Evolutionary conservation across 2,113 vertebrate genomes (phyloP).

Genomic region (Limnothrissa miodon): DNA sequence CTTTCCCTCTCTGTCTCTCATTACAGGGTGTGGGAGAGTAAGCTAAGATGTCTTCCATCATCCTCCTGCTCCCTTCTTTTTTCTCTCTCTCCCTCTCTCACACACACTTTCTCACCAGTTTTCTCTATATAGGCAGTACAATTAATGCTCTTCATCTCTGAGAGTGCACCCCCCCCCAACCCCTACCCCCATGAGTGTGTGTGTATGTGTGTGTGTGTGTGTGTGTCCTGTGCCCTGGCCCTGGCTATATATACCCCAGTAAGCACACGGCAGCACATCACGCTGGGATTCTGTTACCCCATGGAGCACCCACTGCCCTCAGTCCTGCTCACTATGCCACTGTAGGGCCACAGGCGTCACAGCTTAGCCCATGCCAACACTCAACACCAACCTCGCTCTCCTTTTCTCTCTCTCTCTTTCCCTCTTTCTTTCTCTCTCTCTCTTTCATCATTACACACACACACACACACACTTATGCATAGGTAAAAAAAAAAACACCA

Average conservation of each 20-base stretch:
- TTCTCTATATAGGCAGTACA: background rate
- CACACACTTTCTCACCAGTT: background rate
- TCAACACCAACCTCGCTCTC: background rate
- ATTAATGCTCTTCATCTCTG: background rate
- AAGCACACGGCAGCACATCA: conserved; percentile 62
- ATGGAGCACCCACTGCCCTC: background rate
- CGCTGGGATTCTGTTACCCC: conserved; percentile 71
- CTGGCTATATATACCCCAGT: conserved; percentile 68
- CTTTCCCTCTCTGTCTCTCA: background rate
- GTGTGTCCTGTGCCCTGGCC: conserved; percentile 28
- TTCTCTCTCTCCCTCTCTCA: background rate
- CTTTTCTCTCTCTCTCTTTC: no score
- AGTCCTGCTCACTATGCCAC: conserved; percentile 55
- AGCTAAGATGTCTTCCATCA: background rate
- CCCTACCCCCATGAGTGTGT: background rate
- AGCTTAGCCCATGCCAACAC: conserved; percentile 22
- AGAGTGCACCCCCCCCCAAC: background rate
- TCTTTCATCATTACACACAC: no score
- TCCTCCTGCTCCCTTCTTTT: background rate
- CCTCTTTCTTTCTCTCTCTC: no score
- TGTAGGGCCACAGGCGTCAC: conserved; percentile 57
- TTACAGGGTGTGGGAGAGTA: background rate
- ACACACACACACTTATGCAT: background rate
- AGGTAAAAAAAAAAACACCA: background rate
- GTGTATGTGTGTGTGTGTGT: background rate